Evolutionary conservation across 2,113 vertebrate genomes (phyloP).

Genomic region (Trogon surrucura): DNA sequence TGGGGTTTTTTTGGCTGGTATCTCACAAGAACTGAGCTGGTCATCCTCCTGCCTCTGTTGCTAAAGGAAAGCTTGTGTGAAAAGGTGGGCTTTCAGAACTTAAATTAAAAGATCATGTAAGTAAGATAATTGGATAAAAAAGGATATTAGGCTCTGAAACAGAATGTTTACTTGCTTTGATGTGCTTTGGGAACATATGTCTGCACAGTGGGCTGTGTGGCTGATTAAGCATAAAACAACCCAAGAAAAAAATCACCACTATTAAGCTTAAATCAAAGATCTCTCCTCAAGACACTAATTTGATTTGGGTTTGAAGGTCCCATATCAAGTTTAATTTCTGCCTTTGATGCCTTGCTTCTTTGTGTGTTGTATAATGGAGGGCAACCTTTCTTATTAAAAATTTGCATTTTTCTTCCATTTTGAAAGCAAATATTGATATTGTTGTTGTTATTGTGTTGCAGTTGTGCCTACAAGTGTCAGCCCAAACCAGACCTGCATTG

Average conservation of each 20-base stretch:
- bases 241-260: conserved; percentile 53
- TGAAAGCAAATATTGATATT: conserved; percentile 41
- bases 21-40: conserved; percentile 47
- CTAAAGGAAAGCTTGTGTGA: conserved; percentile 51
- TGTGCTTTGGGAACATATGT: conserved; percentile 68
- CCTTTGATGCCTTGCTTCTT: conserved; percentile 57
- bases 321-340: conserved; percentile 6
- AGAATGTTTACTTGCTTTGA: conserved; percentile 75
- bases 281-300: conserved; percentile 64
- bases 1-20: not conserved
- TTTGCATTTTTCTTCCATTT: conserved; percentile 15
- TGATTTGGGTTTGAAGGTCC: conserved; percentile 62
- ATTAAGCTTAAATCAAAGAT: conserved; percentile 72
- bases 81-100: conserved; percentile 64
- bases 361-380: conserved; percentile 41
- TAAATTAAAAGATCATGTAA: conserved; percentile 71
- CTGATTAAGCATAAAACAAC: conserved; percentile 69
- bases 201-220: conserved; percentile 51
- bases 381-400: conserved; percentile 49
- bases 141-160: conserved; percentile 68
- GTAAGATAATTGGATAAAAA: conserved; percentile 73
- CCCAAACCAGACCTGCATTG: not conserved
- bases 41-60: not conserved
- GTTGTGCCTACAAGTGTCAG: conserved; percentile 1
- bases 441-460: conserved; percentile 45